Percentiles rank a stretch among this genome's conserved stretches.
These are phyloP conservation scores for Hybognathus amarus DNA, from an alignment of 2,797 vertebrate species.

Conservation along the genomic window DNA sequence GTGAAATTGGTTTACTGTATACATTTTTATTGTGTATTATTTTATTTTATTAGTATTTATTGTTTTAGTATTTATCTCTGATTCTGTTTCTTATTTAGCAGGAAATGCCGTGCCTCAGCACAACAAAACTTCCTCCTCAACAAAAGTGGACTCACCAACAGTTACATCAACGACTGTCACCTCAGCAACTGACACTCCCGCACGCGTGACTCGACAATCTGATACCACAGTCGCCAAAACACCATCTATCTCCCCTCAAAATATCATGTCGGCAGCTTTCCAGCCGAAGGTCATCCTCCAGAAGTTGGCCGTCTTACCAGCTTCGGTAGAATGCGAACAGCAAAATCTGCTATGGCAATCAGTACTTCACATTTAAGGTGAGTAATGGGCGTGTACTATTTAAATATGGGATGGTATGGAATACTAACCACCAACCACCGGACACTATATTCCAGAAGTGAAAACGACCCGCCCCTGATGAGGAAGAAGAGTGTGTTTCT, in stretches of 20 bases:
- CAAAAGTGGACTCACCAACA: background rate
- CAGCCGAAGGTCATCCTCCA: constrained; percentile 49
- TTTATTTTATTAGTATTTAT: background rate
- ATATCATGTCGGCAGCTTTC: background rate
- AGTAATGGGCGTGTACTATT: background rate
- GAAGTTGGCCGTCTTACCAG: background rate
- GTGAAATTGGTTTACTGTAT: background rate
- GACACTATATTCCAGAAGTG: constrained; percentile 18
- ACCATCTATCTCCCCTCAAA: background rate
- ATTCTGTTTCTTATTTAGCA: background rate
- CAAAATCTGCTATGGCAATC: background rate
- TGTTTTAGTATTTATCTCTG: background rate
- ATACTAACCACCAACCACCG: background rate
- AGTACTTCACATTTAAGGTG: background rate
- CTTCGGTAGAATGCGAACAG: background rate
- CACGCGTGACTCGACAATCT: background rate
- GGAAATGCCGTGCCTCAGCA: background rate
- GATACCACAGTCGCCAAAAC: background rate
- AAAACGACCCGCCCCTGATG: constrained; percentile 27
- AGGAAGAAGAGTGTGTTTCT: constrained; percentile 14
- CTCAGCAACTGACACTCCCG: background rate
- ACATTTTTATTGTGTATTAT: background rate
- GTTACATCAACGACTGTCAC: constrained; percentile 4
- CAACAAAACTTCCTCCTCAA: background rate
- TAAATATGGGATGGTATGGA: background rate